Base-by-base conservation (phyloP, 2,888 invertebrate species). In the Luperina testacea region DNA sequence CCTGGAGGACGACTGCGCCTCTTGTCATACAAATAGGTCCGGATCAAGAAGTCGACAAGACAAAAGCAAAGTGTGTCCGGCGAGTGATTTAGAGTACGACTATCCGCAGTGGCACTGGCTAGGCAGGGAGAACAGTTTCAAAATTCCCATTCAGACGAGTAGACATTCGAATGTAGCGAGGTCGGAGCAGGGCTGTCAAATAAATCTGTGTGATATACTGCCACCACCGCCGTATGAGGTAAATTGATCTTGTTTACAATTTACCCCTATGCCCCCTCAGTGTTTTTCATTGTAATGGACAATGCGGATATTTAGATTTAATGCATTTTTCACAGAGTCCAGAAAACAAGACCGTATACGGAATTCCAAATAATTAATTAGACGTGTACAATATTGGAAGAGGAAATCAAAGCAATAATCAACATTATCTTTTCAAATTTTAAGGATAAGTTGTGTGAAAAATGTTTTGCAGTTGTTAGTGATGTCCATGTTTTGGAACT, bases 121-220 rank as follows among this genome's bases (percentile, higher is more conserved):
- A 79, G 96, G 96, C 75, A 94, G 96, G 85, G 96, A 96, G 94
- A 97, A 97, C 93, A 97, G 96, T 94, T 97, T 97, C 95, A 96
- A 96, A 95, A 97, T 96, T 92, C 96, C 96, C 90, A 95, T 96
- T 92, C 96, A 94, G 92, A 92, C 94, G 90, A 92, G 95, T 90
- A 94, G 96, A 93, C 95, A 96, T 93, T 96, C 96, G 92, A 96
- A 95, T 90, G 95, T 95, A 90, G 94, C 95, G 91, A 95, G 95
- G 92, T 96, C 96, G 91, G 97, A 96, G 90, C 96, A 96, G 92
- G 95, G 96, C 93, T 97, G 97, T 95, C 97, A 97, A 95, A 96
- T 97, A 92, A 97, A 97, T 95, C 97, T 97, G 95, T 97, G 97
- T 94, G 97, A 97, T 94, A 97, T 97, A 97, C 92, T 97, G 88